Evolutionary conservation across 2,888 invertebrate genomes (phyloP), one percentile per base, ranked within the genome.

Genomic region (Dyspetes luteomarginatus): DNA sequence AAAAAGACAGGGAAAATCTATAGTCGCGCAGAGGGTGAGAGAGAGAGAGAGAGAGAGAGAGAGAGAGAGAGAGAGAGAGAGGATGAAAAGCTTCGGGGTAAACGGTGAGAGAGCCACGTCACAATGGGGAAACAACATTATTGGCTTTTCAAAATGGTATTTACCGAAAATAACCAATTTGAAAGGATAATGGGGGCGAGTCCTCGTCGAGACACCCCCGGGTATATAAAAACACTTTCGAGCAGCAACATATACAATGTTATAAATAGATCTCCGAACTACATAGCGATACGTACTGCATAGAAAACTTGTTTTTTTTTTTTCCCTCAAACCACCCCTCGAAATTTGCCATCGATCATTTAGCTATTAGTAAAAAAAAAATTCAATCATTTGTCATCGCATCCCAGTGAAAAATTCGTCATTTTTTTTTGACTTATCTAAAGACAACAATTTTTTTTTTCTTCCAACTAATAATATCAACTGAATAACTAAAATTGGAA

Each of bases 151-250:
- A 91, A 90, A 91, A 90, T 86, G 89, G 91, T 91, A 91, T 92
- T 92, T 92, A 92, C 91, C 89, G 90, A 92, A 92, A 92, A 92
- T 91, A 92, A 91, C 89, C 91, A 92, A 91, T 92, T 89, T 89
- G 88, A 88, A 86, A 79, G 91, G 91, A 90, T 90, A 90, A 90
- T 89, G 85, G 86, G 72, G 60, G 76, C 60, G 65, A 84, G 83
- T 86, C 84, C 78, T 78, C 71, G 65, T 85, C 78, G 83, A 84
- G 84, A 86, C 88, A 87, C 86, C 82, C 72, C 83, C 84, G 85
- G 83, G 80, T 43, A 48, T 82, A 64, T 41, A 65, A 82, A 69
- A 80, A 82, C 69, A 58, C 71, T 48, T 58, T 65, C 28, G 43
- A 72, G 43, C 79, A 68, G 48, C 68, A 4, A 50, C 30, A 58